Base-by-base conservation (phyloP, 2,113 vertebrate species). In the Condylura cristata region DNA sequence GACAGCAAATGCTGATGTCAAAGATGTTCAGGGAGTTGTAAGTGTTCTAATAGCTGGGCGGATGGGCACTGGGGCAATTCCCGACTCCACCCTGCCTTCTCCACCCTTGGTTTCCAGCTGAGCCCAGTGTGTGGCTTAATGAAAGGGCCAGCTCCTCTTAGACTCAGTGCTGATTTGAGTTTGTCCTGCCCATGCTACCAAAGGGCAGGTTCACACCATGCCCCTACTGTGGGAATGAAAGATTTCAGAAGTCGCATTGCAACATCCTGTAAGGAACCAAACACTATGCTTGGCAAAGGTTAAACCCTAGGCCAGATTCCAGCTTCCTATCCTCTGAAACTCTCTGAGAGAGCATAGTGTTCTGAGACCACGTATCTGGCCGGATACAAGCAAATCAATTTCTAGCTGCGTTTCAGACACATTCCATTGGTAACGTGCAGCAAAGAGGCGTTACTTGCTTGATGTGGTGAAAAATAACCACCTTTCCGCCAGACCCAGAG, bases 311-410 rank as follows among this genome's bases (percentile, higher is more conserved):
- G 70, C 92, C 8, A 26, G 46, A 66, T 66, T 90, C 95, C 91
- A 91, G 65, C 81, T 51, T 84, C 68, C 48, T 76, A 89, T 34
- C 71, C 96, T 84, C 93, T 80, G 65, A 94, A 80, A 60, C 58
- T 75, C 91, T 44, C 2, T 53, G 86, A 63, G 76, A 90, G 83
- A 90, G 68, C 82, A 63, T 78, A 70, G 86, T 4, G 0, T 82
- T 82, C 79, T 56, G 94, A 94, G 89, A 82, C 11, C 41, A 61
- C 56, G 75, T 66, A 74, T 84, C 86, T 58, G 32, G 46, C 58
- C 94, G 79, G 80, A 76, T 39, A 72, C 93, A 97, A 96, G 87
- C 86, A 94, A 83, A 89, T 32, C 56, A 48, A 58, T 72, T 75
- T 93, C 61, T 90, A 95, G 63, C 32, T 66, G 24, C 41, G 46